Percentiles rank a stretch among this genome's conserved stretches.
Conservation (phyloP, 2,888 invertebrate genomes). For the Ferdinandea cuprea region DNA sequence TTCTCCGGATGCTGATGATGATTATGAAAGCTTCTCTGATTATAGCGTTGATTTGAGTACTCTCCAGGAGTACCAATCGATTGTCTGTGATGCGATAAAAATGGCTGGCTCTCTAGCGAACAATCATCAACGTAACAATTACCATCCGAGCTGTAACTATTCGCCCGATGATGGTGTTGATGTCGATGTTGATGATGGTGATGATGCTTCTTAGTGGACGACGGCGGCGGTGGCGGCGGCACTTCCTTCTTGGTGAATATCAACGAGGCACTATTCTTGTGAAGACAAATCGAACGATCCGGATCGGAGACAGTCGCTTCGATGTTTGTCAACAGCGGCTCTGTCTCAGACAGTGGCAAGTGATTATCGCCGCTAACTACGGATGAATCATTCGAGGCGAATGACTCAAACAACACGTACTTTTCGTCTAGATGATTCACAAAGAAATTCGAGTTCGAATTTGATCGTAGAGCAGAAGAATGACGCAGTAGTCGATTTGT, state of each 20-base stretch:
- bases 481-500: conserved; percentile 15
- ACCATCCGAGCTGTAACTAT: conserved; percentile 69
- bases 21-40: conserved; percentile 36
- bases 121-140: conserved; percentile 38
- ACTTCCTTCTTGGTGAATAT: conserved; percentile 82
- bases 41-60: conserved; percentile 23
- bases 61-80: conserved; percentile 52
- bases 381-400: conserved; percentile 61
- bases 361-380: conserved; percentile 39
- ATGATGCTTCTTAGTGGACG: conserved; percentile 38
- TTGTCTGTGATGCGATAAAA: conserved; percentile 52
- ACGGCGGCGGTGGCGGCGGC: too few species aligned
- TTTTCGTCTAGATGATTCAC: conserved; percentile 70
- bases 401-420: conserved; percentile 63
- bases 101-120: conserved; percentile 56
- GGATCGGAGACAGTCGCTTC: conserved; percentile 80
- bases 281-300: conserved; percentile 80
- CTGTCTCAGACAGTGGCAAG: conserved; percentile 81
- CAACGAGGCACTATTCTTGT: conserved; percentile 82
- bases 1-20: conserved; percentile 65
- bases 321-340: conserved; percentile 81
- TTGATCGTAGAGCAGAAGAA: conserved; percentile 34
- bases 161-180: conserved; percentile 39
- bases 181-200: conserved; percentile 40
- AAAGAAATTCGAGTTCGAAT: conserved; percentile 67